These are phyloP conservation scores for Parnassius apollo DNA, from an alignment of 2,888 invertebrate species.

Conservation along the genomic window DNA sequence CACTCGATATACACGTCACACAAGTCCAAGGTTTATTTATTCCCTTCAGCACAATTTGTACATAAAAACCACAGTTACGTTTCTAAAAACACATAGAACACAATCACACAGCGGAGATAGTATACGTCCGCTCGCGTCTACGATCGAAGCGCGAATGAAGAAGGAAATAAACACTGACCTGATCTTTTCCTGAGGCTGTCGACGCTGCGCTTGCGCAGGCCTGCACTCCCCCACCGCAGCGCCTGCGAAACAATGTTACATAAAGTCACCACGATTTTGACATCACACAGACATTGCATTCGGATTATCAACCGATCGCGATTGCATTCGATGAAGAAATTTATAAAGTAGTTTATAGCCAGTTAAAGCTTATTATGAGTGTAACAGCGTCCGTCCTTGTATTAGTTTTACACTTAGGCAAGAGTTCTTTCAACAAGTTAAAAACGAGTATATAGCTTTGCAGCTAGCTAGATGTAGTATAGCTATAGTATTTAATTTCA, in stretches of 20 bases:
- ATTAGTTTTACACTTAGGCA: no score
- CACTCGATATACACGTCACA: constrained; percentile 37
- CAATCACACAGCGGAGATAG: constrained; percentile 29
- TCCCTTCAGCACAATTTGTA: constrained; percentile 22
- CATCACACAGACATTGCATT: constrained; percentile 28
- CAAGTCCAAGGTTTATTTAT: constrained; percentile 37
- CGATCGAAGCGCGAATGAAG: constrained; percentile 58
- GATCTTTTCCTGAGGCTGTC: constrained; percentile 72
- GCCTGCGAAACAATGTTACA: constrained; percentile 66
- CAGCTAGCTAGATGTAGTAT: no score
- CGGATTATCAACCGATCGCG: constrained; percentile 11
- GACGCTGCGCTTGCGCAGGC: constrained; percentile 60
- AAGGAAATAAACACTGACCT: constrained; percentile 50
- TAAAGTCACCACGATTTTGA: constrained; percentile 55
- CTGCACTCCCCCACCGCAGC: constrained; percentile 67
- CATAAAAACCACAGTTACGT: not conserved
- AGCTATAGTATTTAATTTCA: no score
- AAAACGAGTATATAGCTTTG: no score
- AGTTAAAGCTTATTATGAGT: no score
- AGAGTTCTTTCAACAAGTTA: no score
- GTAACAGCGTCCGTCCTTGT: no score
- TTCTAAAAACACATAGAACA: constrained; percentile 28
- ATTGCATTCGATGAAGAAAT: not conserved
- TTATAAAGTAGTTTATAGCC: no score
- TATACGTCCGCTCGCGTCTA: constrained; percentile 49